A percentile compares a stretch with the other conserved stretches of the same genome.
Conservation (phyloP, 2,888 invertebrate species). For the Balanococcus diminutus region DNA sequence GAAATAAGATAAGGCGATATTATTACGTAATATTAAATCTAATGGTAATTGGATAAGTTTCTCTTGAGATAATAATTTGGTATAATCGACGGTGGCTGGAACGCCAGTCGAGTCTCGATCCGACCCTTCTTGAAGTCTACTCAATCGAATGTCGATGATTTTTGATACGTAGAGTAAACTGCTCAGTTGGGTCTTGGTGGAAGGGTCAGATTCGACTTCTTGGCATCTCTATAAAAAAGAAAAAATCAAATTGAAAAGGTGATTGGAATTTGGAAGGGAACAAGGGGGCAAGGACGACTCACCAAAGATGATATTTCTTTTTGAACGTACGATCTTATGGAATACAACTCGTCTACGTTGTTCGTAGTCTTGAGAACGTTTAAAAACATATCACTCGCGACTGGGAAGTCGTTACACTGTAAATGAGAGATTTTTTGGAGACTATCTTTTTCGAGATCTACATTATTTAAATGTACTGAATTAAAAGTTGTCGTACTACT, state of each 20-base stretch:
- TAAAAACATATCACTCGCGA: conserved; percentile 85
- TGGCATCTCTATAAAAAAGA: conserved; percentile 70
- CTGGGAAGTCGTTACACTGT: conserved; percentile 77
- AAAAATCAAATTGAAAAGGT: not conserved
- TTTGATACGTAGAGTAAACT: conserved; percentile 81
- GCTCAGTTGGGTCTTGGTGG: conserved; percentile 83
- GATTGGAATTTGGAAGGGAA: not conserved
- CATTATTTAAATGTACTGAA: too few species aligned
- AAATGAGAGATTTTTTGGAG: conserved; percentile 60
- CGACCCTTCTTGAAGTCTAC: conserved; percentile 63
- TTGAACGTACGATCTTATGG: conserved; percentile 77
- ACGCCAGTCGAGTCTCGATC: conserved; percentile 53
- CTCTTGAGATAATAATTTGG: conserved; percentile 41
- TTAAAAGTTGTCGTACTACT: conserved; percentile 61
- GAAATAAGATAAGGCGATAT: conserved; percentile 76
- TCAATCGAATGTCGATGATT: conserved; percentile 72
- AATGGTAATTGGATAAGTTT: conserved; percentile 64
- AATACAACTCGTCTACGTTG: conserved; percentile 80
- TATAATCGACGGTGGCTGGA: conserved; percentile 43
- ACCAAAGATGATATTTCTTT: conserved; percentile 80
- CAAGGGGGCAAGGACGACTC: conserved; percentile 57
- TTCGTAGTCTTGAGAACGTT: conserved; percentile 80
- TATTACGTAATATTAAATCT: conserved; percentile 77
- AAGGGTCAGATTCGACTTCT: conserved; percentile 81
- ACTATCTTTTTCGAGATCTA: too few species aligned